phyloP scores from a whole-genome alignment of 2,888 invertebrate genomes.

The Pachydiplax longipennis region DNA sequence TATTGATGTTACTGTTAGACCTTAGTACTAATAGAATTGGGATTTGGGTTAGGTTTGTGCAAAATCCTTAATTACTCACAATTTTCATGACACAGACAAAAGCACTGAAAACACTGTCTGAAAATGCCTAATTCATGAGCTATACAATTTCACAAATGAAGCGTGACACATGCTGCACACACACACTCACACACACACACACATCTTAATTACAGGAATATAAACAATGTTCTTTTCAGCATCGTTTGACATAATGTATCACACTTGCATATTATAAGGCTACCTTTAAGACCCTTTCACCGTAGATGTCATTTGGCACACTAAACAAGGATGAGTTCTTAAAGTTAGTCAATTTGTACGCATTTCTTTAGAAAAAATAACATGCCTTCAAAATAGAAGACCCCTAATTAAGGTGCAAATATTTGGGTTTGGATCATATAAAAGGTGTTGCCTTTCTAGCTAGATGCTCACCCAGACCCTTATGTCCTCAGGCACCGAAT shows the following conservation, averaged over 20 bases:
- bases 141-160: too few species aligned
- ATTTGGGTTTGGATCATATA: neutral
- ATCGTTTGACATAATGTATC: slow-evolving; percentile 25
- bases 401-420: slow-evolving; percentile 18
- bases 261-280: slow-evolving; percentile 34
- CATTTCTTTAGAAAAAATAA: slow-evolving; percentile 22
- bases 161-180: too few species aligned
- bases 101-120: too few species aligned
- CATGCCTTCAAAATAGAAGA: neutral
- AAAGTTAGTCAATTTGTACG: slow-evolving; percentile 35
- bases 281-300: slow-evolving; percentile 35
- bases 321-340: slow-evolving; percentile 28
- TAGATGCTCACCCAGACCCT: slow-evolving; percentile 10
- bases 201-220: neutral
- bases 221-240: neutral
- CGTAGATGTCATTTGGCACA: slow-evolving; percentile 14
- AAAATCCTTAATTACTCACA: too few species aligned
- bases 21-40: too few species aligned
- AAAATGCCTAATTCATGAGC: too few species aligned
- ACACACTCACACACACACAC: too few species aligned
- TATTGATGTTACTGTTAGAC: too few species aligned
- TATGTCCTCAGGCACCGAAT: slow-evolving; percentile 18
- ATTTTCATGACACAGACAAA: too few species aligned
- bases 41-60: too few species aligned
- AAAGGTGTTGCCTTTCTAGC: slow-evolving; percentile 25